These are phyloP conservation scores for Squalus acanthias DNA, from an alignment of 2,797 vertebrate species.

Conservation along the genomic window DNA sequence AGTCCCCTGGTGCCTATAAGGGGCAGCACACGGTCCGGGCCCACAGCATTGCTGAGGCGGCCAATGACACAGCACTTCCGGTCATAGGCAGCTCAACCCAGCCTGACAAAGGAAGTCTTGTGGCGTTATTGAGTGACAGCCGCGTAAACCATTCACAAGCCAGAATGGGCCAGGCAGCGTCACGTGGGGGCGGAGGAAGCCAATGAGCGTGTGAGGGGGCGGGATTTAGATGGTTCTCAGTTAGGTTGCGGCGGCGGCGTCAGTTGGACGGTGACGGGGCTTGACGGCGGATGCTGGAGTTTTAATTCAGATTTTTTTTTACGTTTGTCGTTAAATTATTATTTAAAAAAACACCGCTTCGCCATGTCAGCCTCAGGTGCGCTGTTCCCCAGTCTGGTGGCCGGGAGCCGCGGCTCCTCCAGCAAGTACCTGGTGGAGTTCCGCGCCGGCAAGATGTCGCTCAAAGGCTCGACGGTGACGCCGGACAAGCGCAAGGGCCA, in stretches of 20 bases:
- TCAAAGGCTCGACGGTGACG: constrained; percentile 86
- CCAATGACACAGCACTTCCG: constrained; percentile 35
- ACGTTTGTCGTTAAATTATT: too few species aligned
- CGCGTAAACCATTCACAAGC: neutral
- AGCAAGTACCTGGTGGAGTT: constrained; percentile 95
- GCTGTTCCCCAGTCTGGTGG: constrained; percentile 85
- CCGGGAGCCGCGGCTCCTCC: constrained; percentile 82
- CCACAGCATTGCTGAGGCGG: neutral
- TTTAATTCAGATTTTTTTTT: neutral
- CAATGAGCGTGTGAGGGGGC: neutral
- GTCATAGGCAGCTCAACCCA: neutral
- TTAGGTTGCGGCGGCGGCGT: neutral
- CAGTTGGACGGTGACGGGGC: neutral
- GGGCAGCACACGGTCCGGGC: neutral
- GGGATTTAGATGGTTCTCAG: neutral
- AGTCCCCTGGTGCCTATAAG: neutral
- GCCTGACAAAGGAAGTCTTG: neutral
- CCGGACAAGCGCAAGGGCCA: constrained; percentile 89
- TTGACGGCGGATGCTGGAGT: too few species aligned
- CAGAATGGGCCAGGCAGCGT: neutral
- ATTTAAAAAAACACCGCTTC: too few species aligned
- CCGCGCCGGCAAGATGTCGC: constrained; percentile 87
- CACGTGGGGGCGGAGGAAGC: neutral
- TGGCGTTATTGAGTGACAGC: neutral
- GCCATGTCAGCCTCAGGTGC: constrained; percentile 84